These are phyloP conservation scores for Cenopis cana DNA, from an alignment of 2,888 invertebrate species.

Conservation along the genomic window DNA sequence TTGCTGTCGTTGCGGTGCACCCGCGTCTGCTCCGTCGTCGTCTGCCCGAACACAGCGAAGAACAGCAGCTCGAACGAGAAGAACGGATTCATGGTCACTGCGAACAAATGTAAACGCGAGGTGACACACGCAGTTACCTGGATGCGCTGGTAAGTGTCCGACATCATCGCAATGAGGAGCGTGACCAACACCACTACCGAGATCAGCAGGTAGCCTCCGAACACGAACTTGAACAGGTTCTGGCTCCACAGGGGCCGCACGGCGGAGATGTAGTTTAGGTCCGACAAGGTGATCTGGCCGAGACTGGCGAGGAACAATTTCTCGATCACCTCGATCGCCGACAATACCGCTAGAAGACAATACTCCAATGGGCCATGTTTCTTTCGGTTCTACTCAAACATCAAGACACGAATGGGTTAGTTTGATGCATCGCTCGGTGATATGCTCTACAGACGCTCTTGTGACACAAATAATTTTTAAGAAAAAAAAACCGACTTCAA, in stretches of 20 bases:
- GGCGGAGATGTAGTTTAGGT: slow-evolving; percentile 90
- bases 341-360: slow-evolving; percentile 91
- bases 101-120: slow-evolving; percentile 82
- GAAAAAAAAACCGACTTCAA: no score
- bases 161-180: slow-evolving; percentile 99
- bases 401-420: slow-evolving; percentile 61
- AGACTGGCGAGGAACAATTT: slow-evolving; percentile 99
- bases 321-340: slow-evolving; percentile 97
- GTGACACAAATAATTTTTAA: slow-evolving; percentile 33
- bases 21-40: slow-evolving; percentile 90
- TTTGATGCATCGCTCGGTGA: slow-evolving; percentile 59
- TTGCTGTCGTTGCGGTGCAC: slow-evolving; percentile 87
- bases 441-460: slow-evolving; percentile 39
- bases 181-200: slow-evolving; percentile 99
- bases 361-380: slow-evolving; percentile 76
- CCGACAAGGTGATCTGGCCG: slow-evolving; percentile 95
- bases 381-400: slow-evolving; percentile 58
- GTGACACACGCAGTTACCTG: slow-evolving; percentile 90
- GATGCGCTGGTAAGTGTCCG: slow-evolving; percentile 99
- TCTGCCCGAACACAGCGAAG: slow-evolving; percentile 99
- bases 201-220: slow-evolving; percentile 99
- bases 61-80: slow-evolving; percentile 98
- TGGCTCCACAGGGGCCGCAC: slow-evolving; percentile 93
- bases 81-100: slow-evolving; percentile 96
- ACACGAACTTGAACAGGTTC: slow-evolving; percentile 95